Base-by-base conservation (phyloP, 2,113 vertebrate genomes). In the Antennarius striatus region DNA sequence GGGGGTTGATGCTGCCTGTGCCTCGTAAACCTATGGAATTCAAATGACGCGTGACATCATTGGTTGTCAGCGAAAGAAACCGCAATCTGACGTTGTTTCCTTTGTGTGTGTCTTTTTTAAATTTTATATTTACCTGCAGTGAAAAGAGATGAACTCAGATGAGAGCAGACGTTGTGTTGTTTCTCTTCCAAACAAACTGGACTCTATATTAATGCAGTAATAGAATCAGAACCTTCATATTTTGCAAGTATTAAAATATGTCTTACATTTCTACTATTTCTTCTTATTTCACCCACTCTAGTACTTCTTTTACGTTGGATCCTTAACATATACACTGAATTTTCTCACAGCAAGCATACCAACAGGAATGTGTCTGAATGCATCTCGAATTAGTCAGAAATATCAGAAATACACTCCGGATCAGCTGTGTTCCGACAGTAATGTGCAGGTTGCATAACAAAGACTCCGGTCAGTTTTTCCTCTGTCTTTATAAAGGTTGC, bases 401-500 rank as follows among this genome's bases (percentile, higher is more conserved):
- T 7, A 36, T 36, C 32, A 36, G 32, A 7, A 36, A 36, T 36
- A 7, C 2, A 5, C 3, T 36, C 32, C 32, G 32, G 32, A 36
- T 36, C 32, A 36, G 22, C 22, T 22, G 22, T 22, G 22, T 22
- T 22, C 22, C 22, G 22, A 22, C 22, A 22, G 53, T 72, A 28
- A 53, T 32, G 10, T 53, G 46, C 39, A 22, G 73, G 56, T 55
- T 66, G 48, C 42, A 60, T 45, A 70, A 58, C 6, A 45, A 50
- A 54, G 14, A 16, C 51, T 43, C 28, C 13, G 73, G 36, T 74
- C 48, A 47, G 43, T 73, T 48, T 49, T 58, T 36, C 40, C 17
- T 43, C 54, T 55, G 65, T 65, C 63, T 73, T 71, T 72, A 32
- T 63, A 74, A 39, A 83, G 73, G 71, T 73, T 68, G 40, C 84